Evolutionary conservation across 2,888 invertebrate species (phyloP).

Genomic region (Palloptera scutellata): DNA sequence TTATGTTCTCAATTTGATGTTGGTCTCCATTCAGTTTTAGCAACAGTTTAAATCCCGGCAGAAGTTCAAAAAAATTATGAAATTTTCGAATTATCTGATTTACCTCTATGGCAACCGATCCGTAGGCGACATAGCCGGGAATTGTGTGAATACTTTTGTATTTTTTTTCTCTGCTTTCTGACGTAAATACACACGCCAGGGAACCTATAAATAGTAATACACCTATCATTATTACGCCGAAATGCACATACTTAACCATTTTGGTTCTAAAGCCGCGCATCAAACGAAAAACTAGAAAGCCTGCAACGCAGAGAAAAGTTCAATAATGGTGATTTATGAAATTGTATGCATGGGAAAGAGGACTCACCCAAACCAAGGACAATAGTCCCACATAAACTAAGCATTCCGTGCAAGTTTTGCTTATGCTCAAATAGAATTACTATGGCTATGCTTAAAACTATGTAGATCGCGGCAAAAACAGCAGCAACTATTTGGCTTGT

Average conservation of each 20-base stretch:
- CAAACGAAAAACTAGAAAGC: constrained; percentile 15
- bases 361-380: background rate
- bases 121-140: background rate
- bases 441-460: background rate
- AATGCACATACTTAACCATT: constrained; percentile 22
- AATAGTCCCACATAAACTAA: background rate
- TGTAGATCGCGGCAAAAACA: background rate
- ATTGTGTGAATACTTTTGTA: background rate
- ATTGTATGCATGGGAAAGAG: background rate
- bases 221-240: background rate
- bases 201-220: background rate
- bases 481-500: background rate
- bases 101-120: background rate
- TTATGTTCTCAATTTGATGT: no score
- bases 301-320: background rate
- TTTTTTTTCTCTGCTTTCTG: no score
- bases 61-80: no score
- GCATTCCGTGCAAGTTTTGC: background rate
- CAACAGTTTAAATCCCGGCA: no score
- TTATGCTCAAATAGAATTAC: background rate
- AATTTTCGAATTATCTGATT: no score
- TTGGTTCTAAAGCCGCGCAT: constrained; percentile 13
- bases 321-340: background rate
- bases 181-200: no score
- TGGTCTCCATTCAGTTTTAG: no score